phyloP scores from a whole-genome alignment of 2,797 vertebrate genomes.

The Crenichthys baileyi region DNA sequence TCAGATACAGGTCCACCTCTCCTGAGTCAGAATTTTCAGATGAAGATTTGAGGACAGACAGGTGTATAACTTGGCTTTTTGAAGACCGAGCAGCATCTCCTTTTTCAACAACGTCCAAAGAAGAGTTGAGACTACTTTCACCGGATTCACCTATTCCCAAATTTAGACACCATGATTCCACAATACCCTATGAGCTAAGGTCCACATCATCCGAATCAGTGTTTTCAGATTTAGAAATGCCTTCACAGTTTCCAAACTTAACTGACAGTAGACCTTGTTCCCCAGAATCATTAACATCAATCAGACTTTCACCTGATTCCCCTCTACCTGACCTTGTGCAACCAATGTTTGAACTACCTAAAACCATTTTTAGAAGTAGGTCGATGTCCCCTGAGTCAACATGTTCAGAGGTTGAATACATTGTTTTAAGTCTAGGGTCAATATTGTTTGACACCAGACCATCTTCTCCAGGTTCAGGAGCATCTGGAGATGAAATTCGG shows the following conservation, averaged over 20 bases:
- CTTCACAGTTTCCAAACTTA: slow-evolving; percentile 10
- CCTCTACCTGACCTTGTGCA: slow-evolving; percentile 49
- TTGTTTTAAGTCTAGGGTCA: slow-evolving; percentile 46
- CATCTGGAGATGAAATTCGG: slow-evolving; percentile 47
- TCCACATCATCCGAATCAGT: slow-evolving; percentile 58
- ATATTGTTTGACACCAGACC: slow-evolving; percentile 40
- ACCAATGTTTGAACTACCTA: slow-evolving; percentile 16
- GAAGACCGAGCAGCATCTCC: slow-evolving; percentile 55
- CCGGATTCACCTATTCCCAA: slow-evolving; percentile 60
- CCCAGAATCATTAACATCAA: slow-evolving; percentile 38
- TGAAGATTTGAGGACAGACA: slow-evolving; percentile 44
- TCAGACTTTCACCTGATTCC: slow-evolving; percentile 54
- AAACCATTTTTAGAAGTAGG: slow-evolving; percentile 37
- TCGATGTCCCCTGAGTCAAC: slow-evolving; percentile 67
- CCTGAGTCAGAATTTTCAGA: slow-evolving; percentile 39
- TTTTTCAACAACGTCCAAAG: slow-evolving; percentile 33
- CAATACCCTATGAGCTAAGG: slow-evolving; percentile 19
- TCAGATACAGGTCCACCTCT: slow-evolving; percentile 35
- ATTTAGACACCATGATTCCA: slow-evolving; percentile 23
- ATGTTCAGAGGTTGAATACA: slow-evolving; percentile 68
- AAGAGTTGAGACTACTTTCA: slow-evolving; percentile 36
- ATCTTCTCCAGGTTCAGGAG: slow-evolving; percentile 52
- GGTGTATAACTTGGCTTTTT: slow-evolving; percentile 42
- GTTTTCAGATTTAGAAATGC: slow-evolving; percentile 51
- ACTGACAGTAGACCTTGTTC: slow-evolving; percentile 52